These are phyloP conservation scores for Eustalomyia histrio DNA, from an alignment of 2,888 invertebrate genomes.

Conservation along the genomic window DNA sequence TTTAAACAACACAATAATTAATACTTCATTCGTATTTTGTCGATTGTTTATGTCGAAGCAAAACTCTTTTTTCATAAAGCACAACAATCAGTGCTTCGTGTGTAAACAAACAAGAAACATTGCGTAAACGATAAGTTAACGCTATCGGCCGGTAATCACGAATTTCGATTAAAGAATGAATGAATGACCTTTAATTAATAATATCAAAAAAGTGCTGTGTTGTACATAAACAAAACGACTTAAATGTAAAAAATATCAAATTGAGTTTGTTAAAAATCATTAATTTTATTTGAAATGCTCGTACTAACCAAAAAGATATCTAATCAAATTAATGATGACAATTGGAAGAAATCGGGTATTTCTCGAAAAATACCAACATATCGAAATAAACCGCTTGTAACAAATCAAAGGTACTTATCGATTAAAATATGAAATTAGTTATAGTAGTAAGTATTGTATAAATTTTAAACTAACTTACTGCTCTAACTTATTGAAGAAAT, in stretches of 20 bases:
- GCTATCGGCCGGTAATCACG: background rate
- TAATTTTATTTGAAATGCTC: slow-evolving; percentile 3
- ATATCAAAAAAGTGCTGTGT: slow-evolving; percentile 4
- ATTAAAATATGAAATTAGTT: background rate
- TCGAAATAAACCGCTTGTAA: slow-evolving; percentile 68
- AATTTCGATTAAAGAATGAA: slow-evolving; percentile 13
- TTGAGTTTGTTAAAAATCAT: slow-evolving; percentile 2
- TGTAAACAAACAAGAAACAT: slow-evolving; percentile 59
- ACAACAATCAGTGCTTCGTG: slow-evolving; percentile 41
- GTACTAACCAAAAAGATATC: slow-evolving; percentile 6
- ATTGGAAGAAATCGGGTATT: slow-evolving; percentile 74
- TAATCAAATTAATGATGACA: slow-evolving; percentile 49
- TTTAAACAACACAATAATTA: background rate
- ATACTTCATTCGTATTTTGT: background rate
- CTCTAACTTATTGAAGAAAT: no score
- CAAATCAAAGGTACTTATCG: slow-evolving; percentile 71
- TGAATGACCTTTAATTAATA: slow-evolving; percentile 27
- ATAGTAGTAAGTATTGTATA: no score
- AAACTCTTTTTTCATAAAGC: slow-evolving; percentile 28
- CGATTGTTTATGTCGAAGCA: slow-evolving; percentile 20
- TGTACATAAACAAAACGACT: slow-evolving; percentile 13
- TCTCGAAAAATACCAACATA: slow-evolving; percentile 75
- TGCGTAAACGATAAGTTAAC: background rate
- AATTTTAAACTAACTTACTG: no score
- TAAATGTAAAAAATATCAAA: background rate